Evolutionary conservation across 2,797 vertebrate species (phyloP), one percentile per base, ranked within the genome.

Genomic region (Thunnus albacares): DNA sequence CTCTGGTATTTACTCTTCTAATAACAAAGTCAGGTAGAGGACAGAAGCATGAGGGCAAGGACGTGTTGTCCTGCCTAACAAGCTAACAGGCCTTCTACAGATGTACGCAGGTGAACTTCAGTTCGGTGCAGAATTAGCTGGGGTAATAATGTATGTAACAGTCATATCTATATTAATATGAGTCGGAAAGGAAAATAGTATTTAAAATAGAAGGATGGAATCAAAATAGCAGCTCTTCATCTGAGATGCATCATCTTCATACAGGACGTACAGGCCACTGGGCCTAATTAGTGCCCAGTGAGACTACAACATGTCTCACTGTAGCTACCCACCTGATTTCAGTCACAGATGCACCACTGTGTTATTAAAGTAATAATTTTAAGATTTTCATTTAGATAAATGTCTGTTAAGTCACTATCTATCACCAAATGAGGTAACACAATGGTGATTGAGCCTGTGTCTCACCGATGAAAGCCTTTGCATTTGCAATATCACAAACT

Each of bases 11-110:
- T 91, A 65, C 84, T 87, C 77, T 61, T 79, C 77, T 84, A 83
- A 90, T 88, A 92, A 89, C 82, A 91, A 92, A 89, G 89, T 87
- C 88, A 85, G 81, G 76, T 80, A 30, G 86, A 88, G 87, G 88
- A 56, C 84, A 87, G 60, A 72, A 41, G 71, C 67, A 9, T 2
- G 0, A 72, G 58, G 80, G 61, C 66, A 79, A 86, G 75, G 86
- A 85, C 43, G 14, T 24, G 78, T 35, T 57, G 64, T 76, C 79
- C 81, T 77, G 73, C 49, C 75, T 78, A 79, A 86, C 79, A 77
- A 82, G 75, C 80, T 38, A 71, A 75, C 56, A 51, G 62, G 58
- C 63, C 68, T 83, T 71, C 77, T 26, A 71, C 55, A 73, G 45
- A 59, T 24, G 24, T 24, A 51, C 56, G 59, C 49, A 53, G 0